Base-by-base conservation (phyloP, 2,888 invertebrate species). In the Agrotis exclamationis region DNA sequence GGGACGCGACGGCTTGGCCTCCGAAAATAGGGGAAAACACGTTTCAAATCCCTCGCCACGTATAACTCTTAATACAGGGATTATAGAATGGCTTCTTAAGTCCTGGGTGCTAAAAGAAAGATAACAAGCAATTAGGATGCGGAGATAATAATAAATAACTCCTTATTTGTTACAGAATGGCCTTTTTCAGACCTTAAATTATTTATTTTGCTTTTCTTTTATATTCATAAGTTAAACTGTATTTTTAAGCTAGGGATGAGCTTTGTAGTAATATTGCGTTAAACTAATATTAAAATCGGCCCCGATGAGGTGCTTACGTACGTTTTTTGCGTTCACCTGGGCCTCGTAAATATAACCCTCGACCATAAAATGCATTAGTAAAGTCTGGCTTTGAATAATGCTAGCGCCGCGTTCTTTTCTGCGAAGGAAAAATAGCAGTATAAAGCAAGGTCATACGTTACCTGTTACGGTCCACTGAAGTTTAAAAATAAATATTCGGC, bases 31-130 rank as follows among this genome's bases (percentile, higher is more conserved):
- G 90, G 93, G 91, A 91, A 95, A 95, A 94, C 94, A 94, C 93
- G 93, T 91, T 91, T 90, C 90, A 91, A 95, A 94, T 95, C 95
- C 95, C 95, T 85, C 85, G 92, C 93, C 93, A 93, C 93, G 93
- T 93, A 95, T 95, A 95, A 94, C 93, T 95, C 95, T 94, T 95
- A 95, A 95, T 95, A 94, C 93, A 76, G 90, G 95, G 94, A 95
- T 95, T 95, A 94, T 91, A 94, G 93, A 93, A 94, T 89, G 92
- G 94, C 92, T 94, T 93, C 91, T 93, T 93, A 93, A 93, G 92
- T 92, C 93, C 90, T 92, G 88, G 93, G 93, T 92, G 94, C 90
- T 93, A 91, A 94, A 94, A 93, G 93, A 95, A 95, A 94, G 91
- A 93, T 94, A 95, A 95, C 93, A 93, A 93, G 93, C 94, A 94